These are phyloP conservation scores for Idaea straminata DNA, from an alignment of 2,888 invertebrate genomes.

Conservation along the genomic window DNA sequence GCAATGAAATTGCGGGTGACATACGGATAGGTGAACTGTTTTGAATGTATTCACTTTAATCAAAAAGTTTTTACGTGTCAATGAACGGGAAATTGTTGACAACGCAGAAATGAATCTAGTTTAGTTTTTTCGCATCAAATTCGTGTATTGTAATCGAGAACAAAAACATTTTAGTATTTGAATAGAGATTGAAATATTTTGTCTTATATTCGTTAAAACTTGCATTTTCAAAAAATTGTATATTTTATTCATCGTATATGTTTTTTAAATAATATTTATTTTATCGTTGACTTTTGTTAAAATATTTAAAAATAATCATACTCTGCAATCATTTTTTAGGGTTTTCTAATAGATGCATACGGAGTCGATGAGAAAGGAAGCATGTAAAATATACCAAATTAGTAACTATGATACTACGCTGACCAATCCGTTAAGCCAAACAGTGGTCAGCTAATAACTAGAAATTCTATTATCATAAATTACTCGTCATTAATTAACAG, in stretches of 20 bases:
- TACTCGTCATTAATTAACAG: neutral
- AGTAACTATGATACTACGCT: too few species aligned
- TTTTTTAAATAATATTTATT: neutral
- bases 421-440: neutral
- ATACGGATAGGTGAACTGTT: slow-evolving; percentile 29
- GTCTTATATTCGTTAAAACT: neutral
- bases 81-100: slow-evolving; percentile 20
- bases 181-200: neutral
- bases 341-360: too few species aligned
- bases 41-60: slow-evolving; percentile 22
- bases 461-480: neutral
- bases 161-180: neutral
- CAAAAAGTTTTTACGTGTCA: slow-evolving; percentile 23
- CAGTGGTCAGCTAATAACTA: neutral
- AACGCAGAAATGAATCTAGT: slow-evolving; percentile 20
- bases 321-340: too few species aligned
- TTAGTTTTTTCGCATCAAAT: slow-evolving; percentile 10
- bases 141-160: neutral
- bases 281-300: neutral
- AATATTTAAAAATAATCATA: neutral
- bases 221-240: neutral
- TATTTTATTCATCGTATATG: neutral
- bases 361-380: too few species aligned
- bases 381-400: too few species aligned
- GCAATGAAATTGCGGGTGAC: slow-evolving; percentile 38